Percentiles rank a stretch among this genome's conserved stretches.
These are phyloP conservation scores for Chorisops tibialis DNA, from an alignment of 2,888 invertebrate genomes.

Conservation along the genomic window DNA sequence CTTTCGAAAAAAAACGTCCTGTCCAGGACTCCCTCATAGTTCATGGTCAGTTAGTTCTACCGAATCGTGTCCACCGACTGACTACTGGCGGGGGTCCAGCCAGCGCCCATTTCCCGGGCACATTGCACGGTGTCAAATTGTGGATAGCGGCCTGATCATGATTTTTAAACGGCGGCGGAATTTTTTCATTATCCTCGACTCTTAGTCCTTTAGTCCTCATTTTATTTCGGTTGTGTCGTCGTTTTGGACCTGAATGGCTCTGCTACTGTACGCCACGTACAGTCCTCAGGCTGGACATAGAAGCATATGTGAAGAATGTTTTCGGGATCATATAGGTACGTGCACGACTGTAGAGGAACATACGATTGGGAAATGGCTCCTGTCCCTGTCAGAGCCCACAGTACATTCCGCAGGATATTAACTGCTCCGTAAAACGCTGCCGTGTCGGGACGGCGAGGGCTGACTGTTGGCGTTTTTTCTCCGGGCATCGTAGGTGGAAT, in stretches of 20 bases:
- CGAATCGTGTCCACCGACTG: slow-evolving; percentile 28
- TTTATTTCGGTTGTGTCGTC: not conserved
- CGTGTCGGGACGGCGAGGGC: slow-evolving; percentile 11
- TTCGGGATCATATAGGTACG: not conserved
- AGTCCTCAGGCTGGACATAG: not conserved
- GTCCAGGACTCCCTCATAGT: slow-evolving; percentile 27
- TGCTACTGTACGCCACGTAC: slow-evolving; percentile 10
- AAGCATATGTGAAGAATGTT: not conserved
- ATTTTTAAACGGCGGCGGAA: slow-evolving; percentile 33
- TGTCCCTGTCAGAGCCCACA: slow-evolving; percentile 31
- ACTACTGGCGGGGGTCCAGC: slow-evolving; percentile 23
- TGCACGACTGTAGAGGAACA: too few species aligned
- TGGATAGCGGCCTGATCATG: slow-evolving; percentile 33
- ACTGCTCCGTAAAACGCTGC: slow-evolving; percentile 29
- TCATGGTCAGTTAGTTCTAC: slow-evolving; percentile 34
- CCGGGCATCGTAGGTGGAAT: slow-evolving; percentile 14
- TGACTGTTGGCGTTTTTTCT: slow-evolving; percentile 10
- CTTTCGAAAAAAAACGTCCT: not conserved
- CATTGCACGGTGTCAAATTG: slow-evolving; percentile 33
- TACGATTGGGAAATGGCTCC: slow-evolving; percentile 17
- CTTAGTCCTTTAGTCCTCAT: not conserved
- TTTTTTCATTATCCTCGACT: slow-evolving; percentile 30
- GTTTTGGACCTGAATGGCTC: not conserved
- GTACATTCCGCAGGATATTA: slow-evolving; percentile 37
- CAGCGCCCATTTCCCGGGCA: slow-evolving; percentile 25